Percentiles rank a stretch among this genome's conserved stretches.
These are phyloP conservation scores for Tonatia bakeri DNA, from an alignment of 2,113 vertebrate genomes.

Conservation along the genomic window DNA sequence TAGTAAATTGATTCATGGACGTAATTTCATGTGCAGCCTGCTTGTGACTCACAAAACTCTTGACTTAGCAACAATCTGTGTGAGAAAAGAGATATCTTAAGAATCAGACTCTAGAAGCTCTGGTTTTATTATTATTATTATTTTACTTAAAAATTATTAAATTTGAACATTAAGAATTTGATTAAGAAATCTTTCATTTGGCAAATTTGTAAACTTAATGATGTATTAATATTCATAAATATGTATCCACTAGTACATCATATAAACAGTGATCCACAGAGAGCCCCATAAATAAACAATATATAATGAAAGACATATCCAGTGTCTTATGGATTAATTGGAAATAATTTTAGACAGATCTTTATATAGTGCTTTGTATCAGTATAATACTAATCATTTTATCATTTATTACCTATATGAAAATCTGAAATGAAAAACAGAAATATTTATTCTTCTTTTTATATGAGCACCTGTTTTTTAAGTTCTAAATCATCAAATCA, in stretches of 20 bases:
- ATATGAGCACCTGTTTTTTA: neutral
- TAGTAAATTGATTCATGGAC: neutral
- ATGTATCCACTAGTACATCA: neutral
- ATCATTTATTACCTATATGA: neutral
- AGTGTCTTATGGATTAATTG: neutral
- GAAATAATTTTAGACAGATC: neutral
- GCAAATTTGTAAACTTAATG: neutral
- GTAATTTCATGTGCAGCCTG: neutral
- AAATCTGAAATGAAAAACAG: neutral
- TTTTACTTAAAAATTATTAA: neutral
- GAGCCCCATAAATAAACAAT: neutral
- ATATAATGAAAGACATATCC: neutral
- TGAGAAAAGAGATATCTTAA: neutral
- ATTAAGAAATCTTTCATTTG: neutral
- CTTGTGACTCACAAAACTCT: neutral
- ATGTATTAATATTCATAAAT: neutral
- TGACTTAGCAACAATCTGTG: neutral
- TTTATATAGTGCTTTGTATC: neutral
- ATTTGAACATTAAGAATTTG: neutral
- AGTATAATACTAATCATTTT: neutral
- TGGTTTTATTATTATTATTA: neutral
- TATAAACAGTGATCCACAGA: neutral
- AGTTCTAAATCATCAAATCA: neutral
- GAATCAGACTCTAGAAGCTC: neutral
- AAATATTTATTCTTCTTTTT: neutral